Conservation (phyloP, 1,140 invertebrate genomes). For the Teleogryllus occipitalis region DNA sequence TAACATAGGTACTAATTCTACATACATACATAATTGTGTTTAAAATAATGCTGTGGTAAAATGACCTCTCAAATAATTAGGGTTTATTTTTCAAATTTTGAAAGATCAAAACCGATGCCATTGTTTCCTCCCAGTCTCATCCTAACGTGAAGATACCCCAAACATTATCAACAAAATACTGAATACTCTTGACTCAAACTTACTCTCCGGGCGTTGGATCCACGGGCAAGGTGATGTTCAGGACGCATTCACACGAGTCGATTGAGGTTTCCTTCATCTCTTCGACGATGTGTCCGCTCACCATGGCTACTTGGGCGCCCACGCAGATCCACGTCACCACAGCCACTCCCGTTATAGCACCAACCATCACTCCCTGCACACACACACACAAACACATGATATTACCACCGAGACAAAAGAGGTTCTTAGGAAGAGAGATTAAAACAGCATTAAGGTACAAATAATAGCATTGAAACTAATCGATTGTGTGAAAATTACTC, state of each 20-base stretch:
- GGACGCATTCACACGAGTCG: slow-evolving; percentile 39
- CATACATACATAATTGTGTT: no score
- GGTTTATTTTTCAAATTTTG: no score
- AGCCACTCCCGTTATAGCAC: slow-evolving; percentile 49
- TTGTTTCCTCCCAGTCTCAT: no score
- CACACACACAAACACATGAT: slow-evolving; percentile 36
- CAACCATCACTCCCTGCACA: slow-evolving; percentile 55
- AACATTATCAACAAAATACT: no score
- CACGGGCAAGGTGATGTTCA: slow-evolving; percentile 27
- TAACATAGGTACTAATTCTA: no score
- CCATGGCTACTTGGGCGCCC: slow-evolving; percentile 54
- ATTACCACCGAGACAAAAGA: not conserved
- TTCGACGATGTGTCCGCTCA: slow-evolving; percentile 39
- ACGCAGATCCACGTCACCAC: slow-evolving; percentile 65
- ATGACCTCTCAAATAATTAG: no score
- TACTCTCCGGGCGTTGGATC: not conserved
- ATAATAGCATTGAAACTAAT: not conserved
- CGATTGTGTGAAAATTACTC: not conserved
- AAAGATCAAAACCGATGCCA: no score
- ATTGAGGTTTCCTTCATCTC: slow-evolving; percentile 39
- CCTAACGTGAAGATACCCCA: no score
- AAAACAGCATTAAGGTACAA: slow-evolving; percentile 43
- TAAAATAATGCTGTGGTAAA: no score
- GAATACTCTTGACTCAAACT: not conserved
- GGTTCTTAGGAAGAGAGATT: slow-evolving; percentile 27